phyloP scores from a whole-genome alignment of 2,888 invertebrate species.

The Onchidella celtica region DNA sequence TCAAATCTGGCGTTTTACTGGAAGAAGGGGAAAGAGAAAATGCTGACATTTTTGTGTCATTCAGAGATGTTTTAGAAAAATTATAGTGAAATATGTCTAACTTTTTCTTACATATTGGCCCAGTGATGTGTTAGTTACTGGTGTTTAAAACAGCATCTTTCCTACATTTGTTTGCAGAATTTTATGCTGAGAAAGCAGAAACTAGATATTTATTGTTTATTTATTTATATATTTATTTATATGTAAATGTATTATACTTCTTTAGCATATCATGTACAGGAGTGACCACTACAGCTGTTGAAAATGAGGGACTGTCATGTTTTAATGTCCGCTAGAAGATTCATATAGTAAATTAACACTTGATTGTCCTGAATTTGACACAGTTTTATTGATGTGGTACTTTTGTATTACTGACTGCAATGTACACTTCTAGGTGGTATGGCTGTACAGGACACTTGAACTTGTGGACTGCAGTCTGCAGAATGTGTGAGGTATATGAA shows the following conservation, averaged over 20 bases:
- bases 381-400: not conserved
- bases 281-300: slow-evolving; percentile 4
- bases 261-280: slow-evolving; percentile 31
- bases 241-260: not conserved
- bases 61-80: too few relatives aligned
- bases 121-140: too few relatives aligned
- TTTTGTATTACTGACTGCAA: slow-evolving; percentile 17
- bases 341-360: not conserved
- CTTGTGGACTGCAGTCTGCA: too few relatives aligned
- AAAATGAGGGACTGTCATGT: not conserved
- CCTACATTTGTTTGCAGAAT: too few relatives aligned
- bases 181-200: not conserved
- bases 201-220: slow-evolving; percentile 14
- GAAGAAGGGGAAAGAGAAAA: too few relatives aligned
- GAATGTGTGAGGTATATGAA: too few relatives aligned
- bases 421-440: too few relatives aligned
- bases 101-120: too few relatives aligned
- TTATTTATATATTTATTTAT: not conserved
- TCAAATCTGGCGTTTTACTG: too few relatives aligned
- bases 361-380: not conserved
- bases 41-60: too few relatives aligned
- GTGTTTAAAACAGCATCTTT: too few relatives aligned
- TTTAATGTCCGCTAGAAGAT: not conserved
- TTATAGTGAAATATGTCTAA: too few relatives aligned
- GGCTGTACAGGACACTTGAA: not conserved